These are phyloP conservation scores for Parus major DNA, from an alignment of 2,113 vertebrate species.

Conservation along the genomic window DNA sequence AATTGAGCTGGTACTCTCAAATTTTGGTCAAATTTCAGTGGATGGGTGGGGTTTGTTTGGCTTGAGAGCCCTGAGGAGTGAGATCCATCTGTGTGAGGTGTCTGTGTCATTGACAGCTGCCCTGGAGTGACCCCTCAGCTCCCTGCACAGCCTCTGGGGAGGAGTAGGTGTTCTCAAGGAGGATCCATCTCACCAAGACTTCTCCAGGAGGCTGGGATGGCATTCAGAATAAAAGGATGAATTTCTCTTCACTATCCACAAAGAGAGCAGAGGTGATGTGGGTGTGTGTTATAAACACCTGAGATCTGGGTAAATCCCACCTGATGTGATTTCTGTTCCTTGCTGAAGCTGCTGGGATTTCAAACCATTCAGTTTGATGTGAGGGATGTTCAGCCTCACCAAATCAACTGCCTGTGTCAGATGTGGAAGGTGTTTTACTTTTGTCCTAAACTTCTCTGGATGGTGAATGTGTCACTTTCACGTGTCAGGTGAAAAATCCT, in stretches of 20 bases:
- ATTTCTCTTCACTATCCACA: neutral
- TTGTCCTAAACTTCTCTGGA: neutral
- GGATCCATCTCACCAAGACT: neutral
- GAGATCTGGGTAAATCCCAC: neutral
- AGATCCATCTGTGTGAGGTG: neutral
- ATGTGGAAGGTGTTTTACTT: neutral
- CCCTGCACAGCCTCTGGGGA: neutral
- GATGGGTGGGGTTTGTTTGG: neutral
- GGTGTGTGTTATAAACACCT: neutral
- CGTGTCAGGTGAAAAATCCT: neutral
- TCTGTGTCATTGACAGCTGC: neutral
- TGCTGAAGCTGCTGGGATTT: neutral
- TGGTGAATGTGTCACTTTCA: fast-evolving
- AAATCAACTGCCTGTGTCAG: neutral
- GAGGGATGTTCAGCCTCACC: neutral
- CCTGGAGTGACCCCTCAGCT: neutral
- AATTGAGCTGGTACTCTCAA: neutral
- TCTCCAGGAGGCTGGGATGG: neutral
- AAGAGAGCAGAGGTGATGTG: neutral
- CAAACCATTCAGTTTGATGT: neutral
- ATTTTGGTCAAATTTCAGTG: neutral
- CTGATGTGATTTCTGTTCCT: neutral
- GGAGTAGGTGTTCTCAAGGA: neutral
- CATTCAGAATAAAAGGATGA: neutral
- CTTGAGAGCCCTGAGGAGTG: neutral